A percentile compares a stretch with the other conserved stretches of the same genome.
Conservation (phyloP, 2,113 vertebrate species). For the Oreochromis niloticus region DNA sequence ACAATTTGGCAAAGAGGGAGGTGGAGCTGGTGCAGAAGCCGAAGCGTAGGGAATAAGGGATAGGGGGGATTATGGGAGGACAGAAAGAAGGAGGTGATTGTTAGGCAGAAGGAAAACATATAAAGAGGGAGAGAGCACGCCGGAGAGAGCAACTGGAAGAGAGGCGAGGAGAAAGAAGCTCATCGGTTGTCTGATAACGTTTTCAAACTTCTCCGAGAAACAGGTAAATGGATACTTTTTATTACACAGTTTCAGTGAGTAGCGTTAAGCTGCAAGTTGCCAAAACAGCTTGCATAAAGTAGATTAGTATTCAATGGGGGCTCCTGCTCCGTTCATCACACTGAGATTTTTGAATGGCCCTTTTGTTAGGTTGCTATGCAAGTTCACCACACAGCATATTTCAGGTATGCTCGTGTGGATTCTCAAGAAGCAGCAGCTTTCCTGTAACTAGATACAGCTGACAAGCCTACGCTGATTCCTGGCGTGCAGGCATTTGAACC, state of each 20-base stretch:
- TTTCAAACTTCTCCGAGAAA: not conserved
- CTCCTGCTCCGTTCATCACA: not conserved
- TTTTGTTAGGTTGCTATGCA: not conserved
- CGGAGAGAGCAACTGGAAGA: constrained; percentile 15
- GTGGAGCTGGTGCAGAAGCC: constrained; percentile 30
- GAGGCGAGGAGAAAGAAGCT: not conserved
- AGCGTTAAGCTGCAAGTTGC: not conserved
- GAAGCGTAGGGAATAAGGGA: not conserved
- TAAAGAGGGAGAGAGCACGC: constrained; percentile 28
- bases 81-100: constrained; percentile 51
- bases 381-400: not conserved
- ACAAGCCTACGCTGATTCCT: not conserved
- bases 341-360: not conserved
- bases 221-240: constrained; percentile 21
- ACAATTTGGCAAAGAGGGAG: constrained; percentile 4
- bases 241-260: not conserved
- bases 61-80: constrained; percentile 15
- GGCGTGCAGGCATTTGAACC: constrained; percentile 38
- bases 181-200: not conserved
- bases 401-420: not conserved
- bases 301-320: not conserved
- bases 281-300: not conserved
- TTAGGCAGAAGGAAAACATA: constrained; percentile 5
- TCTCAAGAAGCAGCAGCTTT: not conserved
- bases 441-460: constrained; percentile 43